phyloP scores from a whole-genome alignment of 2,797 vertebrate genomes.

The Danio kyathit region DNA sequence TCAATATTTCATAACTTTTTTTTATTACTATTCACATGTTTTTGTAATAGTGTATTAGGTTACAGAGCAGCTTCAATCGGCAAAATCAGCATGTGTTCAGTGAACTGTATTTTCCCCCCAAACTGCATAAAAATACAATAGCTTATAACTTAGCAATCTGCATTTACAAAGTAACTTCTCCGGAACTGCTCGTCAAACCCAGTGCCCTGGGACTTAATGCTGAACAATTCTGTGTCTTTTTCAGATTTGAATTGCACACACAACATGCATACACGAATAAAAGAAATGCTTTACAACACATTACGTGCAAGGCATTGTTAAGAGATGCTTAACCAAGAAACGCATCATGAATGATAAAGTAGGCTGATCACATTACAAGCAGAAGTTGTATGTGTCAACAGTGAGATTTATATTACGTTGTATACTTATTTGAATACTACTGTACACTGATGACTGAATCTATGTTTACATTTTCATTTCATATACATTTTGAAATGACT shows the following conservation, averaged over 20 bases:
- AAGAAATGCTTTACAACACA: not conserved
- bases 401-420: not conserved
- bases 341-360: not conserved
- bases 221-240: not conserved
- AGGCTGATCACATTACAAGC: not conserved
- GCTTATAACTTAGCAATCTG: not conserved
- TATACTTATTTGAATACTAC: not conserved
- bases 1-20: not conserved
- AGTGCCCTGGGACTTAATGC: constrained; percentile 2
- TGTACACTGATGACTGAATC: not conserved
- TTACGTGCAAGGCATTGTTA: not conserved
- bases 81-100: not conserved
- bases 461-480: no score
- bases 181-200: not conserved
- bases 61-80: not conserved
- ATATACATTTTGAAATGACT: no score
- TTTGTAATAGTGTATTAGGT: not conserved
- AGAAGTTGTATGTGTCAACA: not conserved
- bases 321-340: not conserved
- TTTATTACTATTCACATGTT: not conserved
- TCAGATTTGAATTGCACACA: not conserved
- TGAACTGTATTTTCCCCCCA: not conserved
- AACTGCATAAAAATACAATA: not conserved
- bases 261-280: not conserved
- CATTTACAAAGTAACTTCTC: not conserved